A percentile compares a stretch with the other conserved stretches of the same genome.
Evolutionary conservation across 2,113 vertebrate species (phyloP).

Genomic region (Donacobius atricapilla): DNA sequence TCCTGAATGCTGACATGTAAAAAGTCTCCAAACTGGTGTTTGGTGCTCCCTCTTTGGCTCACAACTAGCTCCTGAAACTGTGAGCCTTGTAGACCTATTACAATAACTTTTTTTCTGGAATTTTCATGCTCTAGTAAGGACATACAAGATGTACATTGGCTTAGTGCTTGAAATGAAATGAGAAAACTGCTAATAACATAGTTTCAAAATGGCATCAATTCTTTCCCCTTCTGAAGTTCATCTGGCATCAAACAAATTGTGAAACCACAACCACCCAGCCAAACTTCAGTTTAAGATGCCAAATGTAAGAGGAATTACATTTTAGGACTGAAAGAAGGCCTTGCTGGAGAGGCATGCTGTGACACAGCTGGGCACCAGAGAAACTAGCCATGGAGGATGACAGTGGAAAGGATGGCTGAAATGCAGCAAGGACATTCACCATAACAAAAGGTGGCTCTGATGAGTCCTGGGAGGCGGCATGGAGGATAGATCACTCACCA

Average conservation of each 20-base stretch:
- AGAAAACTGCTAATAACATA: not conserved
- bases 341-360: not conserved
- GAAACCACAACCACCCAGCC: not conserved
- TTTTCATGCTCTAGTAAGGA: not conserved
- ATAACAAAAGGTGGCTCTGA: not conserved
- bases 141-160: not conserved
- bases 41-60: not conserved
- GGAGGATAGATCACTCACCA: constrained; percentile 77
- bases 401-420: not conserved
- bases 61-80: not conserved
- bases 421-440: not conserved
- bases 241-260: not conserved
- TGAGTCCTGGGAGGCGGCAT: not conserved
- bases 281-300: not conserved
- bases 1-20: not conserved
- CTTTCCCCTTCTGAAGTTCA: not conserved
- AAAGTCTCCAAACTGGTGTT: not conserved
- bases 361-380: fast-evolving
- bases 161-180: not conserved
- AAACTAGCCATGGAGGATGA: not conserved
- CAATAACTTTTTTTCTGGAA: not conserved
- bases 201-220: not conserved
- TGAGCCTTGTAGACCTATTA: not conserved
- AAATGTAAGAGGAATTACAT: not conserved
- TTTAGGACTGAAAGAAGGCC: not conserved